phyloP scores from a whole-genome alignment of 2,888 invertebrate species.

The Flabesymbios commensalis region DNA sequence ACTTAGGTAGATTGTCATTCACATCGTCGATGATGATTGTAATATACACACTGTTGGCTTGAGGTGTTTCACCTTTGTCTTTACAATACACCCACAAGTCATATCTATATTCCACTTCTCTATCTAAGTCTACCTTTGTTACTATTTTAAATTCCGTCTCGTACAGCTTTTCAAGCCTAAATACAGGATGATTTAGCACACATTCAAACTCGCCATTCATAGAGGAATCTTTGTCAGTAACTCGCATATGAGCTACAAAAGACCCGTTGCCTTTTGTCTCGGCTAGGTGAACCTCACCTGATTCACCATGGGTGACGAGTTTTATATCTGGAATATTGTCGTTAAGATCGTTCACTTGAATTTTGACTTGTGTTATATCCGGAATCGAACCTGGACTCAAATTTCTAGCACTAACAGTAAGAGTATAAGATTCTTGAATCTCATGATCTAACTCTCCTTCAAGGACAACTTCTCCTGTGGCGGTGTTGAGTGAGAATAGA shows the following conservation, averaged over 20 bases:
- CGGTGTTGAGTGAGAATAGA: slow-evolving; percentile 8
- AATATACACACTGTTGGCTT: slow-evolving; percentile 85
- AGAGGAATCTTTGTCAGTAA: slow-evolving; percentile 16
- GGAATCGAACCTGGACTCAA: not conserved
- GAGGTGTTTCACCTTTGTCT: slow-evolving; percentile 87
- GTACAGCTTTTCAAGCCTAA: slow-evolving; percentile 15
- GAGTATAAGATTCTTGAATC: not conserved
- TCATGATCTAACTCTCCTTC: not conserved
- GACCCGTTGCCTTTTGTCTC: slow-evolving; percentile 54
- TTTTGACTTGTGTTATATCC: not conserved
- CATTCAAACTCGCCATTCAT: slow-evolving; percentile 23
- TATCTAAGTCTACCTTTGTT: slow-evolving; percentile 14
- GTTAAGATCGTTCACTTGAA: not conserved
- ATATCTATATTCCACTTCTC: slow-evolving; percentile 67
- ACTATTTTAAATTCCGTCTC: slow-evolving; percentile 19
- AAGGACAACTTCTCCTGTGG: not conserved
- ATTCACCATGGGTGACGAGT: not conserved
- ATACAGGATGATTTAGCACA: slow-evolving; percentile 1
- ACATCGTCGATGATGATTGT: slow-evolving; percentile 79
- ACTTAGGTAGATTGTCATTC: slow-evolving; percentile 91
- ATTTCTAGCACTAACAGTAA: slow-evolving; percentile 3
- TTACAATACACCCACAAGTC: slow-evolving; percentile 81
- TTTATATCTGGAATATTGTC: slow-evolving; percentile 5
- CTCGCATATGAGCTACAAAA: slow-evolving; percentile 23
- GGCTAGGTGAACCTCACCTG: not conserved